A percentile compares a stretch with the other conserved stretches of the same genome.
phyloP scores from a whole-genome alignment of 1,140 invertebrate species.

The Galleria mellonella region DNA sequence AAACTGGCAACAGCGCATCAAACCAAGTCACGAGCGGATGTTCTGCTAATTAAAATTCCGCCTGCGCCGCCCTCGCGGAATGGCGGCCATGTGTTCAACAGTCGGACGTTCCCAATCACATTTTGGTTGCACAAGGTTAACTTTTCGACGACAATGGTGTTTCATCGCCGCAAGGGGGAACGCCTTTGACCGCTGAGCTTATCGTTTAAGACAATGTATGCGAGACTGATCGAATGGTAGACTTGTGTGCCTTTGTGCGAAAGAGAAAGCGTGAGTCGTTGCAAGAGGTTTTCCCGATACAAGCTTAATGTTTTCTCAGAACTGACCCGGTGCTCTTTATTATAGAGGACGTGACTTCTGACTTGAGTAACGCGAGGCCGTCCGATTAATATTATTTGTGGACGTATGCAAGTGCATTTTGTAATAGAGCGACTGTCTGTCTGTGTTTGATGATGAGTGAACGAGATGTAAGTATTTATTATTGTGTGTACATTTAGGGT shows the following conservation, averaged over 20 bases:
- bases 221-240: conserved; percentile 53
- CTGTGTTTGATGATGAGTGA: conserved; percentile 20
- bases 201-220: conserved; percentile 41
- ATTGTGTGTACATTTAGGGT: conserved; percentile 65
- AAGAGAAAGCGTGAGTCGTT: conserved; percentile 29
- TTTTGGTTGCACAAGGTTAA: conserved; percentile 71
- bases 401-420: conserved; percentile 37
- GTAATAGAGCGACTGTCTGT: conserved; percentile 17
- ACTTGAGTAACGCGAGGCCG: conserved; percentile 61
- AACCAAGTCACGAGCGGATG: conserved; percentile 68
- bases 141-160: conserved; percentile 48
- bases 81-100: conserved; percentile 70
- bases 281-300: conserved; percentile 37
- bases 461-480: conserved; percentile 65
- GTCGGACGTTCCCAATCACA: conserved; percentile 67
- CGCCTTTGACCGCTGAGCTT: conserved; percentile 38
- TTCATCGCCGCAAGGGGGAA: conserved; percentile 32
- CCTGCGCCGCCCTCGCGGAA: conserved; percentile 72
- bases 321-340: conserved; percentile 69
- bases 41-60: conserved; percentile 75
- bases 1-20: conserved; percentile 60
- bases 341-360: conserved; percentile 48
- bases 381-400: conserved; percentile 49
- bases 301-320: conserved; percentile 45
- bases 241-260: conserved; percentile 38